Evolutionary conservation across 1,140 invertebrate species (phyloP), one percentile per base, ranked within the genome.

Genomic region (Pseudachorutes palmiensis): DNA sequence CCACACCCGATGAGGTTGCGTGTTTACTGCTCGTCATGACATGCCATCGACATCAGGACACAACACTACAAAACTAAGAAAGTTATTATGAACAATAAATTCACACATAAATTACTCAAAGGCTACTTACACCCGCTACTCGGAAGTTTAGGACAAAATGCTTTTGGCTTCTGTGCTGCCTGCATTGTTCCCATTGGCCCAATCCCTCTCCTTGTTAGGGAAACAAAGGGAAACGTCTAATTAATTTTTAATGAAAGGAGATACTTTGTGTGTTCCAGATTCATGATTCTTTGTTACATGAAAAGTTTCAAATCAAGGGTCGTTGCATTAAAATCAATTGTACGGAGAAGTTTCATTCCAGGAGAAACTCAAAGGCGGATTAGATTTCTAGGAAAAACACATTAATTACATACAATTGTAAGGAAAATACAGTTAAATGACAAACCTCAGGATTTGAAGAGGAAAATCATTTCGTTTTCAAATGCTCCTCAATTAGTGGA

Each of bases 11-110:
- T 9, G 36, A 55, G 51, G 5, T 55, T 55, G 12, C 51, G 51
- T 55, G 51, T 55, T 3, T 26, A 55, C 24, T 14, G 51, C 9
- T 22, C 36, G 9, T 45, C 51, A 55, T 55, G 36, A 19, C 36
- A 41, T 41, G 36, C 5, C 36, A 41, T 19, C 36, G n/a, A n/a
- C n/a, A n/a, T 41, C 19, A 41, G 36, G 19, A 41, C 36, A 41
- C 5, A 9, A 41, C 5, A 41, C 5, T 5, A 41, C 36, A 41
- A 19, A 41, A 41, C 24, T 19, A 24, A 55, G 24, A 55, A 55
- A 55, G 51, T 55, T 55, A 55, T 55, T 55, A 55, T 55, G 51
- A 19, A 5, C 24, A 55, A 55, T 55, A 55, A 55, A 55, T 55
- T 55, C 51, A 55, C 51, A 55, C 51, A 55, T 55, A 24, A 12